Percentiles rank a stretch among this genome's conserved stretches.
These are phyloP conservation scores for Thymelicus lineola DNA, from an alignment of 2,888 invertebrate genomes.

Conservation along the genomic window DNA sequence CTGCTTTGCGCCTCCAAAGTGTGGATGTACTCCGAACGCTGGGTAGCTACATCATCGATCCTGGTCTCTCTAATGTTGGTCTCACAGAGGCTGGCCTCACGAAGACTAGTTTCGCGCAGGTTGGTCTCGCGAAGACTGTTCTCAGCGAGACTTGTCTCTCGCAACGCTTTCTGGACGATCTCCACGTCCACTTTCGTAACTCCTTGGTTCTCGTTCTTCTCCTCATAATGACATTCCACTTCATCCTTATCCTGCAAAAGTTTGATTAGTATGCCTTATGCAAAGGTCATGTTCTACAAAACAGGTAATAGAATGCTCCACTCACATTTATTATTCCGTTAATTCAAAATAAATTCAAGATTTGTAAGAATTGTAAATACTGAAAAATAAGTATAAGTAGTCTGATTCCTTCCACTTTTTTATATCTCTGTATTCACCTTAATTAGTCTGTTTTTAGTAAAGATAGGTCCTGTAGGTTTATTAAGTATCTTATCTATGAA, in stretches of 20 bases:
- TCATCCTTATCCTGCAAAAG: conserved; percentile 73
- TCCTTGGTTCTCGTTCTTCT: conserved; percentile 76
- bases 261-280: background rate
- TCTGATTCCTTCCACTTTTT: no score
- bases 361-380: no score
- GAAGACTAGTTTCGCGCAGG: conserved; percentile 84
- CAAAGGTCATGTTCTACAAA: background rate
- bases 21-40: conserved; percentile 75
- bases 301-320: background rate
- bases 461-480: no score
- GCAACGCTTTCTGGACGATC: conserved; percentile 64
- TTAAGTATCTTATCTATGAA: no score
- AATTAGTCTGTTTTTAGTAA: no score
- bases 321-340: no score
- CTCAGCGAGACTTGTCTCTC: conserved; percentile 52
- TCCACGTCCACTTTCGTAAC: conserved; percentile 67
- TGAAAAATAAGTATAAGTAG: no score
- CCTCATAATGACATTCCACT: conserved; percentile 80
- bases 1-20: conserved; percentile 81
- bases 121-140: conserved; percentile 51
- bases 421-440: no score
- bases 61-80: conserved; percentile 86
- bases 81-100: conserved; percentile 49
- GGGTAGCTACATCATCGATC: conserved; percentile 85
- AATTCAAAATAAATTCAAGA: no score